Conservation (phyloP, 2,888 invertebrate species). For the Xylocampa areola region DNA sequence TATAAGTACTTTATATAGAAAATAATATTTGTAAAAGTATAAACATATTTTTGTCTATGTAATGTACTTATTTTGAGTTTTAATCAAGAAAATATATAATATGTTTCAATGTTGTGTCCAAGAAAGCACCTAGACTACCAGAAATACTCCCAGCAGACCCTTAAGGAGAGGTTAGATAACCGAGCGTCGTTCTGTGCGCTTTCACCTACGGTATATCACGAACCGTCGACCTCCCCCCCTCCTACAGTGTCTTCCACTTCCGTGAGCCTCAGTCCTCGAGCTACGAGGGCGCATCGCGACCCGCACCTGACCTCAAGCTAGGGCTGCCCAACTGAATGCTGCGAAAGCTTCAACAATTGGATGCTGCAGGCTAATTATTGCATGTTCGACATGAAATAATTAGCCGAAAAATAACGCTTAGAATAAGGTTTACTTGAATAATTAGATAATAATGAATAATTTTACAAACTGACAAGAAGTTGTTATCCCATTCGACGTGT, state of each 20-base stretch:
- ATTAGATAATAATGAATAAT: no score
- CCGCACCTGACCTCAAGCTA: slow-evolving; percentile 52
- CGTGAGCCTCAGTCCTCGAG: slow-evolving; percentile 48
- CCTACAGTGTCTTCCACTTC: slow-evolving; percentile 47
- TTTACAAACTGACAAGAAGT: no score
- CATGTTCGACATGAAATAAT: no score
- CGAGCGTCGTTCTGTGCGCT: slow-evolving; percentile 58
- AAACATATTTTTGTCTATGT: no score
- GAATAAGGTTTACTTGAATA: no score
- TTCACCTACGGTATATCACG: slow-evolving; percentile 80
- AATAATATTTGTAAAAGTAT: no score
- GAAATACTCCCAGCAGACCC: slow-evolving; percentile 50
- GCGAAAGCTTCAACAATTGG: neutral
- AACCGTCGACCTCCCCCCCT: slow-evolving; percentile 47
- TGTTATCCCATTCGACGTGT: no score
- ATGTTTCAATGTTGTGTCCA: slow-evolving; percentile 1
- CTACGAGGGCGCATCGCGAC: slow-evolving; percentile 55
- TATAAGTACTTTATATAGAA: no score
- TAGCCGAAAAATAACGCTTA: no score
- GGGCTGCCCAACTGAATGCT: slow-evolving; percentile 21
- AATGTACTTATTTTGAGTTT: no score
- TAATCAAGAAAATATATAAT: no score
- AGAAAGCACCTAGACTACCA: slow-evolving; percentile 15
- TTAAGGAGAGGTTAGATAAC: slow-evolving; percentile 67
- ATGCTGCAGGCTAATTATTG: no score